Evolutionary conservation across 1,140 invertebrate species (phyloP).

Genomic region (Marisa cornuarietis): DNA sequence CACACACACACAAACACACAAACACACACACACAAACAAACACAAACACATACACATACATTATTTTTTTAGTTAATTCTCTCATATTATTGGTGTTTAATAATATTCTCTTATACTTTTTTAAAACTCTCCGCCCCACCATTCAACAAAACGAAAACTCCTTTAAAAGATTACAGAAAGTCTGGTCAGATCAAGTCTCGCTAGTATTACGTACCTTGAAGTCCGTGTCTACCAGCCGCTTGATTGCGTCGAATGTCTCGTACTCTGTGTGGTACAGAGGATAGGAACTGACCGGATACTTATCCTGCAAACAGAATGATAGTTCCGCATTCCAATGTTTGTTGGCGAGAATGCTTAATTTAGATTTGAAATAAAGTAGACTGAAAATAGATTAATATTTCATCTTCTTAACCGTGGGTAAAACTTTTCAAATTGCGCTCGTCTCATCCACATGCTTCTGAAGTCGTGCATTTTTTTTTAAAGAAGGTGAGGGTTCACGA

Average conservation of each 20-base stretch:
- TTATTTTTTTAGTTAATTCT: background rate
- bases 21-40: too few relatives aligned
- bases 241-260: slow-evolving; percentile 64
- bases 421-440: too few relatives aligned
- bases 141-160: background rate
- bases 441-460: too few relatives aligned
- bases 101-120: background rate
- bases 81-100: background rate
- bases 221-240: slow-evolving; percentile 60
- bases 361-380: too few relatives aligned
- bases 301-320: slow-evolving; percentile 30
- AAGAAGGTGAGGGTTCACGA: too few relatives aligned
- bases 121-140: background rate
- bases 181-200: background rate
- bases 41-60: too few relatives aligned
- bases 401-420: too few relatives aligned
- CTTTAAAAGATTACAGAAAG: background rate
- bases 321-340: background rate
- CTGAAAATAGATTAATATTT: too few relatives aligned
- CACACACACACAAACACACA: too few relatives aligned
- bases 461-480: too few relatives aligned
- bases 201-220: slow-evolving; percentile 42
- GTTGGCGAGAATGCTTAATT: too few relatives aligned
- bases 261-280: slow-evolving; percentile 68
- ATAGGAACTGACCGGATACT: slow-evolving; percentile 50